Evolutionary conservation across 2,888 invertebrate species (phyloP), one percentile per base, ranked within the genome.

Genomic region (Ophioninae sp.): DNA sequence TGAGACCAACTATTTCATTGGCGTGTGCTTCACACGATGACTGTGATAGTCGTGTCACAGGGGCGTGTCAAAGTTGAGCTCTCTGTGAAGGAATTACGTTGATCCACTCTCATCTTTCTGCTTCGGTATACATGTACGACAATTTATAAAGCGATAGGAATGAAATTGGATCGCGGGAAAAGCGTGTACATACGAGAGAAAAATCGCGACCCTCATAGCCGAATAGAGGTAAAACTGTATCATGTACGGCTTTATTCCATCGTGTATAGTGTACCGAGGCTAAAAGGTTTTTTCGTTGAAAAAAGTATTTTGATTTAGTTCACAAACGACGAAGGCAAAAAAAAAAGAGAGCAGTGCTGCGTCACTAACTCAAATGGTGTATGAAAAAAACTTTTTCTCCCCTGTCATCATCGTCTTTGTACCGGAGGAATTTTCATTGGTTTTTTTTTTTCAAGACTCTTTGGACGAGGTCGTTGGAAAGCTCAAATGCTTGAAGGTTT

Each of bases 101-200:
- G 69, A 83, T 83, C 83, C 80, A 83, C 80, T 77, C 64, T 39
- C 69, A 51, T 65, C 77, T 77, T 74, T 56, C 65, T 74, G 63
- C 22, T 68, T 68, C 64, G 59, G n/a, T 71, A 37, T 63, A 77
- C 59, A 65, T 59, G 10, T 61, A 23, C 41, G 63, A 63, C 63
- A 64, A 59, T 64, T 64, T 74, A 51, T 64, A 56, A 64, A 77
- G 64, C 68, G 58, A 65, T 59, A 39, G 30, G 44, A 65, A 77
- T 80, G 63, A 77, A 83, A 83, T 83, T 68, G 76, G 59, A 80
- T 73, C 59, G 64, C 61, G 68, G 39, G 58, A 59, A 65, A 75
- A 69, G 58, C 80, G 71, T 78, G 69, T 51, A 56, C 30, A 63
- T 44, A 51, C 51, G 63, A 78, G 22, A 56, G 51, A 30, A 71